These are phyloP conservation scores for Lepus oiostolus DNA, from an alignment of 2,797 vertebrate species.

Conservation along the genomic window DNA sequence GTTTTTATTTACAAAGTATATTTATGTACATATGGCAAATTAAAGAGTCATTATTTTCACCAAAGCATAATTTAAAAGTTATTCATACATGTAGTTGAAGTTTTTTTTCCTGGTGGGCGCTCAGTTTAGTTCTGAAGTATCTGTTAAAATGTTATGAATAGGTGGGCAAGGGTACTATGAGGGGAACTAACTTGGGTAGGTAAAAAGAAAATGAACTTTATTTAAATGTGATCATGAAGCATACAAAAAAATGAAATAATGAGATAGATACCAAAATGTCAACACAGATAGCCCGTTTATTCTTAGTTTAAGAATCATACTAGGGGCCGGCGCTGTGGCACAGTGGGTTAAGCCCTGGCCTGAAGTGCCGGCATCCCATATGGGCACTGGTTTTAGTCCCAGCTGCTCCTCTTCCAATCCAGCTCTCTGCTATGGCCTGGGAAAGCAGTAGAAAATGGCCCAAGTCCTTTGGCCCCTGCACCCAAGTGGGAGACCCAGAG, in stretches of 20 bases:
- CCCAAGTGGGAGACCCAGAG: too few species aligned
- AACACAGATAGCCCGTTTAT: neutral
- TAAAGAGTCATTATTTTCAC: constrained; percentile 8
- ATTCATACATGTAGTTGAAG: neutral
- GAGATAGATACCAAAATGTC: neutral
- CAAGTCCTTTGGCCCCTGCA: too few species aligned
- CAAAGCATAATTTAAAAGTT: constrained; percentile 35
- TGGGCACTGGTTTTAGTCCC: too few species aligned
- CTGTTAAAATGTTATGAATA: constrained; percentile 17
- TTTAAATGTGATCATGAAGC: constrained; percentile 35
- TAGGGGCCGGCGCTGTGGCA: neutral
- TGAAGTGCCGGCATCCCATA: too few species aligned
- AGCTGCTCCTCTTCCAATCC: too few species aligned
- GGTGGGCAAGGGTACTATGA: neutral
- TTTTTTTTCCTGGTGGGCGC: constrained; percentile 6
- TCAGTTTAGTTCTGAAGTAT: neutral
- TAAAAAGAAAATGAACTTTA: constrained; percentile 38
- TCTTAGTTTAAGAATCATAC: neutral
- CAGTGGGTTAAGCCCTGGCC: too few species aligned
- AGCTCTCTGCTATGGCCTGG: too few species aligned
- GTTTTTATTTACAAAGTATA: neutral
- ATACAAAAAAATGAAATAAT: constrained; percentile 35
- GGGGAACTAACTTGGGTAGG: constrained; percentile 16
- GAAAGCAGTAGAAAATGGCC: too few species aligned
- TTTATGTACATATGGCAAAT: neutral